phyloP scores from a whole-genome alignment of 1,140 invertebrate species.

The Dreissena polymorpha region DNA sequence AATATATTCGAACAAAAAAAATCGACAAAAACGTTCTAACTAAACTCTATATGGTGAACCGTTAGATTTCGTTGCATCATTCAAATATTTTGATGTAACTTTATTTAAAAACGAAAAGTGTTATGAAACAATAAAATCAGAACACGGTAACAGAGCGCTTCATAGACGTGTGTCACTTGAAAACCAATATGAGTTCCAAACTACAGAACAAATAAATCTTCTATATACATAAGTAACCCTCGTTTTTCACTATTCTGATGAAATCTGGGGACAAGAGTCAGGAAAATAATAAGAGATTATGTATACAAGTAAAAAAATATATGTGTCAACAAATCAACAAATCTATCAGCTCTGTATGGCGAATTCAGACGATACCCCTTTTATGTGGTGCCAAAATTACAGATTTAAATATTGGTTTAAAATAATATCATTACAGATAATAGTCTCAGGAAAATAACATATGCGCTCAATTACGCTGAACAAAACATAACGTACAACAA shows the following conservation, averaged over 20 bases:
- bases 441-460: no score
- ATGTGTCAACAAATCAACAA: slow-evolving; percentile 26
- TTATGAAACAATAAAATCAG: slow-evolving; percentile 3
- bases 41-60: neutral
- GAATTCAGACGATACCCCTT: slow-evolving; percentile 9
- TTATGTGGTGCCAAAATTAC: neutral
- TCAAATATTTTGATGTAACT: slow-evolving; percentile 11
- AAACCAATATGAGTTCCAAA: neutral
- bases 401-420: neutral
- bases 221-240: slow-evolving; percentile 19
- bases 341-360: slow-evolving; percentile 13
- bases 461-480: no score
- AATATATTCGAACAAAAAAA: no score
- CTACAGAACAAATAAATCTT: neutral
- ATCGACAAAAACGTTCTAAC: neutral
- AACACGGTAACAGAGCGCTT: slow-evolving; percentile 8
- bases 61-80: neutral
- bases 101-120: slow-evolving; percentile 19
- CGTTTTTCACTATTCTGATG: slow-evolving; percentile 10
- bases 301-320: slow-evolving; percentile 14
- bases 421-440: no score
- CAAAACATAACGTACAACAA: neutral
- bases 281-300: slow-evolving; percentile 15
- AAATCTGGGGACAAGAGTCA: neutral
- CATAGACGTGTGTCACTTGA: slow-evolving; percentile 1